Base-by-base conservation (phyloP, 2,888 invertebrate species). In the Notocelia uddmanniana region DNA sequence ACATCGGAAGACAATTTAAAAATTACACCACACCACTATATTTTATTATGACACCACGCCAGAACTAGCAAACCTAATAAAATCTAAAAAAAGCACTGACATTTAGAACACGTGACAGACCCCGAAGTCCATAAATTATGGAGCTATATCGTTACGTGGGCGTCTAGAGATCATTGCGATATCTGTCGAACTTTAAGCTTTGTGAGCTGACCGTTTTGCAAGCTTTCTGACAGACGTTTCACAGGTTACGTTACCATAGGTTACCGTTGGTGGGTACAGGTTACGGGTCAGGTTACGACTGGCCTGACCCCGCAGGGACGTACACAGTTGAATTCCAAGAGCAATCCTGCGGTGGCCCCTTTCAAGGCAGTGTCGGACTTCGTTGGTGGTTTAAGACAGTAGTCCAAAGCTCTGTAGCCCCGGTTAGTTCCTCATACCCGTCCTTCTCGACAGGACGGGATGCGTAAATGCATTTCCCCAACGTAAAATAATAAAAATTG, bases 171-270 rank as follows among this genome's bases (percentile, higher is more conserved):
- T 57, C 31, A 34, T 57, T 57, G 57, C 57, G 57, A 34, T 57
- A 34, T 34, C 26, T 19, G n/a, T 57, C 34, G 57, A 34, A 57
- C 57, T 34, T 57, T 57, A 57, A 57, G 57, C 57, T 57, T 19
- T 19, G 13, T 34, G 2, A 11, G 10, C n/a, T 45, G 45, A 45
- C n/a, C n/a, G 45, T 45, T 45, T 45, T 45, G 45, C 45, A 45
- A 45, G 45, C 45, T 45, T n/a, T 13, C n/a, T 45, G 45, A 45
- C 45, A 45, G n/a, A n/a, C 45, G 15, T 15, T 41, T n/a, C 45
- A n/a, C 45, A 45, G 45, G n/a, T 45, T 45, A 45, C 45, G 45
- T 45, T 45, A 45, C 41, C 41, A 6, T 41, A 41, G 41, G 41
- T 41, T 15, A 41, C 45, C 45, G n/a, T n/a, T 45, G 0, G n/a